Base-by-base conservation (phyloP, 1,140 invertebrate genomes). In the Atta colombica region DNA sequence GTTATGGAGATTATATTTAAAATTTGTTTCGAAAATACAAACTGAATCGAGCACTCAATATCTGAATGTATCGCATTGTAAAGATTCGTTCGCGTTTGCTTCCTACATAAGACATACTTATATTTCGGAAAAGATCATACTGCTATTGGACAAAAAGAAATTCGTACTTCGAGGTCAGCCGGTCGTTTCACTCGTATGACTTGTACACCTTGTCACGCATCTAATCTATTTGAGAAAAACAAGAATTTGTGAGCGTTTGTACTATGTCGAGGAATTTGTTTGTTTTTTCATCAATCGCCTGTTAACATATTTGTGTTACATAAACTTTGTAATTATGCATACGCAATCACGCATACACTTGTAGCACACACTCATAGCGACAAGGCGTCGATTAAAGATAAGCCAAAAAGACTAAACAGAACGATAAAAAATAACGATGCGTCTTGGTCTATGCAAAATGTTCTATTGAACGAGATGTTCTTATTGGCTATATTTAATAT, bases 181-280 rank as follows among this genome's bases (percentile, higher is more conserved):
- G 68, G 74, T 84, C 78, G 63, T 85, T 77, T 72, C 65, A 68
- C 74, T 74, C 63, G 58, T 87, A 84, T 72, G 61, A 68, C 58
- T 86, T 74, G 77, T 74, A 35, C 51, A 80, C 51, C 31, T 58
- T 74, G 71, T 74, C 25, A 77, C 85, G 75, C 80, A 21, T 77
- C 92, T 93, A 93, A 77, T 90, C 93, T 94, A 94, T 94, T 90
- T 92, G 92, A 91, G 89, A 93, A 90, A 94, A 87, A 93, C 91
- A 93, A 92, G 90, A 93, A 88, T 94, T 90, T 94, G 92, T 75
- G 72, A 93, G 93, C 93, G 93, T 95, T 95, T 95, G 94, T 95
- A 95, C 94, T 95, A 95, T 95, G 91, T 94, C 93, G 91, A 95
- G 93, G 94, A 94, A 93, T 95, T 95, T 95, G 92, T 94, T 92